Evolutionary conservation across 2,888 invertebrate genomes (phyloP).

Genomic region (Caradrina kadenii): DNA sequence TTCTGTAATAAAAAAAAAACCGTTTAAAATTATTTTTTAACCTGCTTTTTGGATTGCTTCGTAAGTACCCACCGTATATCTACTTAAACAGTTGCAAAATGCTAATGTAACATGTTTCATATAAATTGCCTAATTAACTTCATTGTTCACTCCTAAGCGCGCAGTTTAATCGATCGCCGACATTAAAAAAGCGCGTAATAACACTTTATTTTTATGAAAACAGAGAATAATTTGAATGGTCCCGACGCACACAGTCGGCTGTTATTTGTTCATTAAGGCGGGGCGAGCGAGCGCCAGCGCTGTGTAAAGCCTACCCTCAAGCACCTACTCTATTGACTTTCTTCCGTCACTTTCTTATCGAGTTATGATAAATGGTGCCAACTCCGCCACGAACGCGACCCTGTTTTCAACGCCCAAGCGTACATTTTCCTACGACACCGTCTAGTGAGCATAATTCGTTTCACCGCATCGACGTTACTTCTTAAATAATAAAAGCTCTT

Average conservation of each 20-base stretch:
- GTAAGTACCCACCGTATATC: slow-evolving; percentile 5
- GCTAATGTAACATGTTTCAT: slow-evolving; percentile 41
- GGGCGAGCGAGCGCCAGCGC: slow-evolving; percentile 74
- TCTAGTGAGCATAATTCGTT: slow-evolving; percentile 85
- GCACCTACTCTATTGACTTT: slow-evolving; percentile 90
- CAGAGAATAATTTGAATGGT: slow-evolving; percentile 69
- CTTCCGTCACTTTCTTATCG: slow-evolving; percentile 89
- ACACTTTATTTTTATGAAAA: slow-evolving; percentile 68
- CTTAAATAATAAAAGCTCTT: slow-evolving; percentile 91
- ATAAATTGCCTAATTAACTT: slow-evolving; percentile 57
- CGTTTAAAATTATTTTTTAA: slow-evolving; percentile 1
- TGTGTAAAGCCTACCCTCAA: slow-evolving; percentile 85
- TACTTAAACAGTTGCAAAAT: slow-evolving; percentile 35
- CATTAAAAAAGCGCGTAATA: slow-evolving; percentile 63
- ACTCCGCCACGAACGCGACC: slow-evolving; percentile 68
- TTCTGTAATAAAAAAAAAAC: background rate
- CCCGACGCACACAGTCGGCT: slow-evolving; percentile 64
- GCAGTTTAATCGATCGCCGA: slow-evolving; percentile 58
- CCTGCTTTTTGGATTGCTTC: background rate
- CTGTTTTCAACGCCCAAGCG: slow-evolving; percentile 66
- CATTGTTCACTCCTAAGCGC: slow-evolving; percentile 48
- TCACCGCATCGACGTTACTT: slow-evolving; percentile 86
- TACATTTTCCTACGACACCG: slow-evolving; percentile 65
- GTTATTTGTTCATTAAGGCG: slow-evolving; percentile 82
- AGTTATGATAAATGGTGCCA: slow-evolving; percentile 86